These are phyloP conservation scores for Drosophila varians DNA, from an alignment of 1,140 invertebrate species.

Conservation along the genomic window DNA sequence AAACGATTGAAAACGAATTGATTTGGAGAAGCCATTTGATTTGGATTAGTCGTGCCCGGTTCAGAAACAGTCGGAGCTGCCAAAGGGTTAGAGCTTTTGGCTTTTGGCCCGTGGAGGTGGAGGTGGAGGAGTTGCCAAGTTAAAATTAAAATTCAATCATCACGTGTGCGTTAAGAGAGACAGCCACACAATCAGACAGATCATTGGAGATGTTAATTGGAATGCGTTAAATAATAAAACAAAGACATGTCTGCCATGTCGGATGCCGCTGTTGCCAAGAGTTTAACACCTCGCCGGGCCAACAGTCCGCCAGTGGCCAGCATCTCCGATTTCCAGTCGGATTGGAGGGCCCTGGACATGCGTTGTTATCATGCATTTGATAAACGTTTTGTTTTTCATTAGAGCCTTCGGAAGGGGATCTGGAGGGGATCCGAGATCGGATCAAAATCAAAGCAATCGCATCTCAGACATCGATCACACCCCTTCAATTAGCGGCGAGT, in stretches of 20 bases:
- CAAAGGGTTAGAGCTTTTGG: no score
- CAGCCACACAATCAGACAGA: constrained; percentile 42
- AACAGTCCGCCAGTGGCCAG: constrained; percentile 11
- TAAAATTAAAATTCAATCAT: constrained; percentile 82
- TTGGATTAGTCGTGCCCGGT: constrained; percentile 78
- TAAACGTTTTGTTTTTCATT: constrained; percentile 83
- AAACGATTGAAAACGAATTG: constrained; percentile 82
- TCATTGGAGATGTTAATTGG: constrained; percentile 75
- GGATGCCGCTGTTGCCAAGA: constrained; percentile 56
- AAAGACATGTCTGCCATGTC: constrained; percentile 49
- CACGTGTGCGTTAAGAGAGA: constrained; percentile 77
- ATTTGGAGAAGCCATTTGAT: constrained; percentile 78
- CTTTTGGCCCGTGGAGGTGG: no score
- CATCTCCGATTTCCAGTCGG: constrained; percentile 12
- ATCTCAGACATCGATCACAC: constrained; percentile 48
- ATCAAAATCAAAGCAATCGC: constrained; percentile 7
- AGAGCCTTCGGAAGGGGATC: constrained; percentile 40
- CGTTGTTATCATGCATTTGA: constrained; percentile 76
- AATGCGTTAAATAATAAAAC: constrained; percentile 82
- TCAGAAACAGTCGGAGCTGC: constrained; percentile 4
- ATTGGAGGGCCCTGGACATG: constrained; percentile 48
- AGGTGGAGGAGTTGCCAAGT: constrained; percentile 23
- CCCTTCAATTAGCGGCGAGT: constrained; percentile 65
- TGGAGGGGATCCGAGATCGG: background rate
- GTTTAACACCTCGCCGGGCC: constrained; percentile 66